Percentiles rank a stretch among this genome's conserved stretches.
Evolutionary conservation across 2,888 invertebrate species (phyloP).

Genomic region (Allophyes oxyacanthae): DNA sequence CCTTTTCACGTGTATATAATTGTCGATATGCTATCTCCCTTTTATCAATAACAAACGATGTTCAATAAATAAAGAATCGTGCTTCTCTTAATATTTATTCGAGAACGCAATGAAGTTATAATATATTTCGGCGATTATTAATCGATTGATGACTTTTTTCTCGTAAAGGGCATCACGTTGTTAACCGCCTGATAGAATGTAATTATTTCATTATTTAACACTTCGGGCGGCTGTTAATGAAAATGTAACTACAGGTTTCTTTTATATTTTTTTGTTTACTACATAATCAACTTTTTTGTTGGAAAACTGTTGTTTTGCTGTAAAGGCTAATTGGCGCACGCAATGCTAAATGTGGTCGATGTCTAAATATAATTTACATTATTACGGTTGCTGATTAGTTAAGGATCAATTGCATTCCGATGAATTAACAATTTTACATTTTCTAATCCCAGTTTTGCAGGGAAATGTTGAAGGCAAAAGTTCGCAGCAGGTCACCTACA

Average conservation of each 20-base stretch:
- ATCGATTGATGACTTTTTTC: conserved; percentile 59
- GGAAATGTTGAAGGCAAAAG: no score
- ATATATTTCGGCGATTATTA: conserved; percentile 60
- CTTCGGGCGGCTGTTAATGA: conserved; percentile 62
- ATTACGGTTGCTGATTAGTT: conserved; percentile 5
- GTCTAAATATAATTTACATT: conserved; percentile 19
- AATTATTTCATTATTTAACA: conserved; percentile 74
- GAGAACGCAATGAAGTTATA: conserved; percentile 59
- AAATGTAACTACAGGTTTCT: conserved; percentile 55
- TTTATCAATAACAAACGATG: conserved; percentile 62
- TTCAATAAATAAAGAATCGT: conserved; percentile 68
- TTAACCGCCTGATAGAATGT: conserved; percentile 61
- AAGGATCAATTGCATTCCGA: conserved; percentile 1
- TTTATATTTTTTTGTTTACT: conserved; percentile 28
- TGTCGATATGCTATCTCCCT: conserved; percentile 41
- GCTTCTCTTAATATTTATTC: conserved; percentile 59
- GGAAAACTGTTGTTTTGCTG: conserved; percentile 12
- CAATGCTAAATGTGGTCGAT: conserved; percentile 13
- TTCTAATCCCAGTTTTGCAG: not conserved
- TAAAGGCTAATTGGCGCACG: conserved; percentile 20
- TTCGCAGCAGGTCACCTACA: no score
- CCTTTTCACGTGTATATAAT: conserved; percentile 9
- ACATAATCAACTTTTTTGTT: conserved; percentile 23
- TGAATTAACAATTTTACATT: not conserved
- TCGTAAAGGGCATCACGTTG: conserved; percentile 60